These are phyloP conservation scores for Idaea dimidiata DNA, from an alignment of 2,888 invertebrate species.

Conservation along the genomic window DNA sequence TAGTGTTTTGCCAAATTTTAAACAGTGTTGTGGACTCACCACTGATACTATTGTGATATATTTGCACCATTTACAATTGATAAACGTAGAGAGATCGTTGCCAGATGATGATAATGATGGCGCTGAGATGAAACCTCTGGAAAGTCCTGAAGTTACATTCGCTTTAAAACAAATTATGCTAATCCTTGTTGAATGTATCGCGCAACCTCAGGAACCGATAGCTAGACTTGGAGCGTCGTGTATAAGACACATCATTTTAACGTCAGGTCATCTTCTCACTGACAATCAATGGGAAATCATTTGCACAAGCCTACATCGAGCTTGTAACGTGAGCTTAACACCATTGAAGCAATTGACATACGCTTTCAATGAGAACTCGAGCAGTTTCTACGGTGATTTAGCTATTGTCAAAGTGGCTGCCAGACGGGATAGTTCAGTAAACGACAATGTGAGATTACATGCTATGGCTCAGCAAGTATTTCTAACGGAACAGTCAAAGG, in stretches of 20 bases:
- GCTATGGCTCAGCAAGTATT: slow-evolving; percentile 95
- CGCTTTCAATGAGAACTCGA: slow-evolving; percentile 94
- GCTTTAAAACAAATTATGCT: slow-evolving; percentile 92
- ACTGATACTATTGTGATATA: slow-evolving; percentile 95
- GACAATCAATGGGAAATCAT: slow-evolving; percentile 93
- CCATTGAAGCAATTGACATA: slow-evolving; percentile 93
- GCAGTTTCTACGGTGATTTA: slow-evolving; percentile 96
- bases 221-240: slow-evolving; percentile 96
- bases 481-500: slow-evolving; percentile 79
- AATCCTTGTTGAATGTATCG: slow-evolving; percentile 94
- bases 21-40: slow-evolving; percentile 96
- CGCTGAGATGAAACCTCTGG: slow-evolving; percentile 75
- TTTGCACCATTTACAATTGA: slow-evolving; percentile 87
- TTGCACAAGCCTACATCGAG: slow-evolving; percentile 89
- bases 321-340: slow-evolving; percentile 92
- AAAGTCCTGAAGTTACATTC: slow-evolving; percentile 82
- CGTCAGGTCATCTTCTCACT: slow-evolving; percentile 90
- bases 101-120: slow-evolving; percentile 63
- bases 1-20: slow-evolving; percentile 92
- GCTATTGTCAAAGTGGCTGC: slow-evolving; percentile 97
- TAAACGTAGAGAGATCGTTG: slow-evolving; percentile 64
- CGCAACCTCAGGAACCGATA: slow-evolving; percentile 93
- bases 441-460: slow-evolving; percentile 91
- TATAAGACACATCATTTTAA: slow-evolving; percentile 91
- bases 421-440: slow-evolving; percentile 90